Percentiles rank a stretch among this genome's conserved stretches.
These are phyloP conservation scores for Morpho helenor DNA, from an alignment of 2,888 invertebrate genomes.

Conservation along the genomic window DNA sequence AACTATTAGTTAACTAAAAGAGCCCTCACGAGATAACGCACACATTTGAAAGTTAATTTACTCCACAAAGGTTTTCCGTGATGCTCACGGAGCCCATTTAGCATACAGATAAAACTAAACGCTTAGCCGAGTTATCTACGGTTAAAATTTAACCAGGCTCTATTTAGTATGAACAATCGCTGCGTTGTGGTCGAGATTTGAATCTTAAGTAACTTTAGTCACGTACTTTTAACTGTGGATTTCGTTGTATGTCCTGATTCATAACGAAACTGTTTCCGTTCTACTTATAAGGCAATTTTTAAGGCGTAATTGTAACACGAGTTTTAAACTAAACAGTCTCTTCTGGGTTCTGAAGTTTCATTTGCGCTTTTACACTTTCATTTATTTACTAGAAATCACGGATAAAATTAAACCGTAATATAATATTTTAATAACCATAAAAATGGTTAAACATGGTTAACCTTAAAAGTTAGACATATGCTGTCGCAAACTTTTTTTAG, in stretches of 20 bases:
- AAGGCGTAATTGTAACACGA: too few relatives aligned
- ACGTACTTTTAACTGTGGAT: constrained; percentile 42
- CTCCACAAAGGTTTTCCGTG: constrained; percentile 28
- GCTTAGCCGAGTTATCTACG: constrained; percentile 38
- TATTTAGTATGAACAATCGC: constrained; percentile 68
- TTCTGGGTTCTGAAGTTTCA: too few relatives aligned
- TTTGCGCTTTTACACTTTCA: too few relatives aligned
- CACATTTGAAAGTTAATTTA: constrained; percentile 26
- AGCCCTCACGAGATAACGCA: constrained; percentile 12
- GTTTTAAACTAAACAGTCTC: too few relatives aligned
- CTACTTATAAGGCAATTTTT: background rate
- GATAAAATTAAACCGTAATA: too few relatives aligned
- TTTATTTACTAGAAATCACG: too few relatives aligned
- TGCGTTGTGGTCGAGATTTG: constrained; percentile 51
- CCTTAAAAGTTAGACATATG: too few relatives aligned
- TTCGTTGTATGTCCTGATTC: constrained; percentile 17
- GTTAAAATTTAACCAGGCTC: constrained; percentile 34
- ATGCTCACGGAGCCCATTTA: constrained; percentile 27
- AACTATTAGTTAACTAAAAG: constrained; percentile 2
- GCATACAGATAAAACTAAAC: constrained; percentile 42
- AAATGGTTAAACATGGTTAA: too few relatives aligned
- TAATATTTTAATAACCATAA: too few relatives aligned
- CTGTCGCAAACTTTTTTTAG: too few relatives aligned
- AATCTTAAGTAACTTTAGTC: constrained; percentile 71
- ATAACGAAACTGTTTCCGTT: constrained; percentile 14